phyloP scores from a whole-genome alignment of 2,888 invertebrate species.

The Chymomyza fuscimana region DNA sequence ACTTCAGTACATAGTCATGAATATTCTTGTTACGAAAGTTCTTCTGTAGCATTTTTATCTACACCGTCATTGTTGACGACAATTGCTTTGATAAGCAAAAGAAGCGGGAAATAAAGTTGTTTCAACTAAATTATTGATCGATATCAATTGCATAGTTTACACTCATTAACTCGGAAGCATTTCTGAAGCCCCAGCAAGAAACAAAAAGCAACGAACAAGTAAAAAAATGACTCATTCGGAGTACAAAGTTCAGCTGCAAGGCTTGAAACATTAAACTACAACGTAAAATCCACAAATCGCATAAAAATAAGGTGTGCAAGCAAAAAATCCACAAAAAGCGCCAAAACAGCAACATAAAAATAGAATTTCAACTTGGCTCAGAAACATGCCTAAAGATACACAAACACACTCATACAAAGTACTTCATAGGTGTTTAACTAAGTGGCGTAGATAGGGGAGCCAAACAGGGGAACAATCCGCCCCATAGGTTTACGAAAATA shows the following conservation, averaged over 20 bases:
- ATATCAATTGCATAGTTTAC: not conserved
- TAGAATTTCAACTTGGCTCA: not conserved
- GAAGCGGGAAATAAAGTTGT: not conserved
- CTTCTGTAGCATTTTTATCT: not conserved
- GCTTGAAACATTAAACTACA: not conserved
- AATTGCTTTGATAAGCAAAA: not conserved
- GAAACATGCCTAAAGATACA: not conserved
- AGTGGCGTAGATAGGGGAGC: too few species aligned
- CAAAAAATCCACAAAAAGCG: constrained; percentile 29
- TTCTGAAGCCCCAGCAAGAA: not conserved
- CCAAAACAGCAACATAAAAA: constrained; percentile 12
- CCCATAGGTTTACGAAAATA: too few species aligned
- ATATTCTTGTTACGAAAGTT: not conserved
- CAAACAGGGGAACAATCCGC: too few species aligned
- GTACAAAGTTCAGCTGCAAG: constrained; percentile 58
- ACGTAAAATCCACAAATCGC: not conserved
- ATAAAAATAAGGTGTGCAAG: constrained; percentile 1
- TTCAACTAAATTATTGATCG: not conserved
- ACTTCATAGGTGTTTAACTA: not conserved
- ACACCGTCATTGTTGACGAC: not conserved
- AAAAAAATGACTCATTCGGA: constrained; percentile 46
- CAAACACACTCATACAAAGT: not conserved
- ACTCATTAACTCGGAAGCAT: not conserved
- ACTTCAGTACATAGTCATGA: not conserved
- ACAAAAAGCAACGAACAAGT: not conserved